These are phyloP conservation scores for Microhierax caerulescens DNA, from an alignment of 2,797 vertebrate genomes.

Conservation along the genomic window DNA sequence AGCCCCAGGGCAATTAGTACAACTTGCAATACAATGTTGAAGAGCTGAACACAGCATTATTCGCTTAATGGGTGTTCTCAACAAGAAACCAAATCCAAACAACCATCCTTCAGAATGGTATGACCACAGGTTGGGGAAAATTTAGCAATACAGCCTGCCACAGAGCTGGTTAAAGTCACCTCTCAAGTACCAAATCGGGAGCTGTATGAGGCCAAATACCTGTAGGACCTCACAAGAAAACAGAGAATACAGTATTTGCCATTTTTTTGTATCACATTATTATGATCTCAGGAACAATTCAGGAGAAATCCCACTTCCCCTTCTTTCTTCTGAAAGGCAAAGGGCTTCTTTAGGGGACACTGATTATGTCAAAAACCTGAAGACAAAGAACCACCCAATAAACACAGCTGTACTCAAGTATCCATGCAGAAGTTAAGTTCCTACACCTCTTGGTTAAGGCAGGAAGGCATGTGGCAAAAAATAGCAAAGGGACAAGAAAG, in stretches of 20 bases:
- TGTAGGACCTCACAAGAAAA: not conserved
- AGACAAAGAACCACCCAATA: not conserved
- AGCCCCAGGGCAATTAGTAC: not conserved
- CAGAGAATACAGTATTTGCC: not conserved
- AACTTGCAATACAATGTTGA: not conserved
- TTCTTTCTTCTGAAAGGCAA: not conserved
- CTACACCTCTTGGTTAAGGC: not conserved
- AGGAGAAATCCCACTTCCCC: not conserved
- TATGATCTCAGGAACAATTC: not conserved
- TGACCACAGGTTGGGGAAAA: not conserved
- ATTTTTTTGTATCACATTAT: not conserved
- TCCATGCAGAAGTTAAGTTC: not conserved
- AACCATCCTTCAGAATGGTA: not conserved
- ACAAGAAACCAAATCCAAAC: not conserved
- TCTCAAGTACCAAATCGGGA: not conserved
- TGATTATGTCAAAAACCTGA: not conserved
- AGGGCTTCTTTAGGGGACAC: not conserved
- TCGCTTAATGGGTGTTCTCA: not conserved
- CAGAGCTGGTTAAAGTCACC: not conserved
- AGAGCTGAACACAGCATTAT: fast-evolving
- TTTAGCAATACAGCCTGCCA: not conserved
- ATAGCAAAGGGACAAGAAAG: not conserved
- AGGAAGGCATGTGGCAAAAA: not conserved
- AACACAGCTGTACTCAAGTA: not conserved
- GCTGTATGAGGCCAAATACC: not conserved